phyloP scores from a whole-genome alignment of 2,888 invertebrate genomes.

The Bellardia pandia region DNA sequence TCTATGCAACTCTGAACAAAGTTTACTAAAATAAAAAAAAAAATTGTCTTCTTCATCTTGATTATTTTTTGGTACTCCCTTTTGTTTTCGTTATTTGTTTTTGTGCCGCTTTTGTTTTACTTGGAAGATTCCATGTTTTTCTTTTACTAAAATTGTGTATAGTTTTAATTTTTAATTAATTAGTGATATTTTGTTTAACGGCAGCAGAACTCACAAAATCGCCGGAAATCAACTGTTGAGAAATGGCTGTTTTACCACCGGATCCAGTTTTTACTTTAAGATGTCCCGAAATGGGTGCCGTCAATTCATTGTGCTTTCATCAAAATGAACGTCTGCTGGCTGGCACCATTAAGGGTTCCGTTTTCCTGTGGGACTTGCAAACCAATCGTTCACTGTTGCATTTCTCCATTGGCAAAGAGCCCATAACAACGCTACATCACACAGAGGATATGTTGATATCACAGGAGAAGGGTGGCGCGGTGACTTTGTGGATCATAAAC shows the following conservation, averaged over 20 bases:
- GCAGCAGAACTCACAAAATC: constrained; percentile 75
- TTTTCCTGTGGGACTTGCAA: constrained; percentile 92
- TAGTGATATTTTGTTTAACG: constrained; percentile 67
- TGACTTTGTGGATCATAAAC: constrained; percentile 88
- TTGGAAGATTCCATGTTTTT: constrained; percentile 76
- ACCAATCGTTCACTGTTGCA: constrained; percentile 89
- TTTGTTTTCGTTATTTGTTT: constrained; percentile 64
- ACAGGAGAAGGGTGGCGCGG: constrained; percentile 90
- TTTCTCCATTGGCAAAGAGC: constrained; percentile 87
- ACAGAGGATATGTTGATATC: constrained; percentile 87
- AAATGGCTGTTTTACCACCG: constrained; percentile 89
- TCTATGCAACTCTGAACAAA: too few species aligned
- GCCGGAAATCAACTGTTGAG: constrained; percentile 60
- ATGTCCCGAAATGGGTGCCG: constrained; percentile 88
- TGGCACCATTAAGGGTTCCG: constrained; percentile 89
- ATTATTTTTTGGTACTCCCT: constrained; percentile 33
- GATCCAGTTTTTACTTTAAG: constrained; percentile 91
- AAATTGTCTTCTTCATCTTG: constrained; percentile 10
- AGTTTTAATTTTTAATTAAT: constrained; percentile 69
- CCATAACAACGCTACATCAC: constrained; percentile 84
- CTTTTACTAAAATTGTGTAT: constrained; percentile 78
- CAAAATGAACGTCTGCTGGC: constrained; percentile 88
- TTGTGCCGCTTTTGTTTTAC: constrained; percentile 69
- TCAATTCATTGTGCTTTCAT: constrained; percentile 90
- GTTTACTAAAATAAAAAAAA: too few species aligned